phyloP scores from a whole-genome alignment of 2,888 invertebrate species.

The Limnephilus lunatus region DNA sequence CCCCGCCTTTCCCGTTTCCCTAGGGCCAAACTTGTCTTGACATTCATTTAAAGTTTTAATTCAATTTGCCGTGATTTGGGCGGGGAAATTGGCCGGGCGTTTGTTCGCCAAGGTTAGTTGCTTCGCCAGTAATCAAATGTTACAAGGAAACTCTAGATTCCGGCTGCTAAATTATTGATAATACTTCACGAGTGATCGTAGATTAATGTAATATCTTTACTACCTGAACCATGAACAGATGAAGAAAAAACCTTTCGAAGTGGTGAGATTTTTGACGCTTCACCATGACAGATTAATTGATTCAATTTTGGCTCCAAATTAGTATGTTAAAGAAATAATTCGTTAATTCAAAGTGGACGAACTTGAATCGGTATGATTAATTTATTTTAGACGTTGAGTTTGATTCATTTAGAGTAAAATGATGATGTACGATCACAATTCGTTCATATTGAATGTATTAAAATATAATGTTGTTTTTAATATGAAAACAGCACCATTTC shows the following conservation, averaged over 20 bases:
- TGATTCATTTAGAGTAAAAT: too few relatives aligned
- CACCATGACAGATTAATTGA: not conserved
- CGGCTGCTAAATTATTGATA: conserved; percentile 33
- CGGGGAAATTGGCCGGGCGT: conserved; percentile 60
- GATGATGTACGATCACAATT: too few relatives aligned
- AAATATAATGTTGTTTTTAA: too few relatives aligned
- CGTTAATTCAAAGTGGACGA: too few relatives aligned
- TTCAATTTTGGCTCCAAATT: not conserved
- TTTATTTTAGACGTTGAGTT: too few relatives aligned
- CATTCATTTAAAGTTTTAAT: conserved; percentile 66
- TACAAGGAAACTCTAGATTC: conserved; percentile 53
- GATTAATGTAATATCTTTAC: not conserved
- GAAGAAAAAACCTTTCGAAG: not conserved
- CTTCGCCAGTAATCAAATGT: conserved; percentile 61
- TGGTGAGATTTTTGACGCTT: not conserved
- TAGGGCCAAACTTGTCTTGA: conserved; percentile 57
- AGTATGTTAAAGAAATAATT: not conserved
- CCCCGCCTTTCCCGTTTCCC: conserved; percentile 26
- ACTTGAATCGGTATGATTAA: not conserved
- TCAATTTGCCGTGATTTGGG: conserved; percentile 65
- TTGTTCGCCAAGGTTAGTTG: conserved; percentile 56
- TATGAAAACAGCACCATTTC: too few relatives aligned
- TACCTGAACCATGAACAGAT: not conserved
- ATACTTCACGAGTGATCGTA: conserved; percentile 20
- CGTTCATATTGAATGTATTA: too few relatives aligned